phyloP scores from a whole-genome alignment of 2,888 invertebrate species.

The Trimorus sp. region DNA sequence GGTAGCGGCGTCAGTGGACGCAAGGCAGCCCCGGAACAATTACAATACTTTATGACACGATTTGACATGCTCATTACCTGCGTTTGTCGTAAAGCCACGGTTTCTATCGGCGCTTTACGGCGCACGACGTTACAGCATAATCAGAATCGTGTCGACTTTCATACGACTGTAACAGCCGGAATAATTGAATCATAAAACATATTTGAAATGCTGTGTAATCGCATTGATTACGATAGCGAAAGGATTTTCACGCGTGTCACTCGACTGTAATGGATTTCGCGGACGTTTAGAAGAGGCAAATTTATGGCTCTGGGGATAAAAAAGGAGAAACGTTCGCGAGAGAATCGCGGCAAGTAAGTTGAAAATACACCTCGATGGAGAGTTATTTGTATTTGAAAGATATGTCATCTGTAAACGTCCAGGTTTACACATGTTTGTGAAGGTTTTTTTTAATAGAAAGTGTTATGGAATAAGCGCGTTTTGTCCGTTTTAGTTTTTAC shows the following conservation, averaged over 20 bases:
- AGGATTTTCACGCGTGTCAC: constrained; percentile 16
- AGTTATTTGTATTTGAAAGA: too few species aligned
- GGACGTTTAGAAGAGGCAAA: neutral
- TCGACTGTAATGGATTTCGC: neutral
- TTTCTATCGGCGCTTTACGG: constrained; percentile 36
- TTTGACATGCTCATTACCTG: constrained; percentile 41
- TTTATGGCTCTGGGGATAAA: too few species aligned
- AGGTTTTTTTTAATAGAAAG: too few species aligned
- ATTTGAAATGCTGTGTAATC: constrained; percentile 25
- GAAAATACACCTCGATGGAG: too few species aligned
- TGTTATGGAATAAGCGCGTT: too few species aligned
- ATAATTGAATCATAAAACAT: constrained; percentile 33
- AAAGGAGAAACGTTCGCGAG: too few species aligned
- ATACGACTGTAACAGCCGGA: neutral
- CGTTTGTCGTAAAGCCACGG: constrained; percentile 33
- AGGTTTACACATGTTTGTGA: too few species aligned
- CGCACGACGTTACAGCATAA: constrained; percentile 13
- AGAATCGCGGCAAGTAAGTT: too few species aligned
- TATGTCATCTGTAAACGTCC: too few species aligned
- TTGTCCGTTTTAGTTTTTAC: too few species aligned
- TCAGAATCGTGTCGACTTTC: constrained; percentile 13
- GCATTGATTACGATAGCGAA: constrained; percentile 18
- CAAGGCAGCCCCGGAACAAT: constrained; percentile 33
- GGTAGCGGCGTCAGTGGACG: constrained; percentile 5
- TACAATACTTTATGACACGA: constrained; percentile 48